phyloP scores from a whole-genome alignment of 2,888 invertebrate genomes.

The Eulithis testata region DNA sequence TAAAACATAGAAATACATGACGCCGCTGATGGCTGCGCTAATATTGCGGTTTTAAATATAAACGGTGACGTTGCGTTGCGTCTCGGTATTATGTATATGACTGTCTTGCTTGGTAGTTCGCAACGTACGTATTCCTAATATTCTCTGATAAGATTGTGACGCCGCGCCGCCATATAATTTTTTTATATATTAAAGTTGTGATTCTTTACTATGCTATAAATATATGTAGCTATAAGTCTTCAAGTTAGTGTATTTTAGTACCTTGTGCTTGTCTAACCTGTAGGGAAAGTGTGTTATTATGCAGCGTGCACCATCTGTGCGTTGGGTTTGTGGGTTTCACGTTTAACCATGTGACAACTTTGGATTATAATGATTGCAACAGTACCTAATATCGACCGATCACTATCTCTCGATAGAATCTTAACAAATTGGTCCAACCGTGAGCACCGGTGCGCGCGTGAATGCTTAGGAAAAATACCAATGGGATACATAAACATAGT shows the following conservation, averaged over 20 bases:
- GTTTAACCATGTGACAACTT: not conserved
- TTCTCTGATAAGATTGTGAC: no score
- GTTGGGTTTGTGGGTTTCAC: not conserved
- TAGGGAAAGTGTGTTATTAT: no score
- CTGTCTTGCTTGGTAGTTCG: not conserved
- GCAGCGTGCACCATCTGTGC: not conserved
- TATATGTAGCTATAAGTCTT: no score
- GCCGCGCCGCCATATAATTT: no score
- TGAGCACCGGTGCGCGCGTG: conserved; percentile 64
- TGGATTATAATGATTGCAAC: not conserved
- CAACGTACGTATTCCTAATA: not conserved
- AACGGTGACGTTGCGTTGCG: conserved; percentile 37
- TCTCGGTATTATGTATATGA: conserved; percentile 25
- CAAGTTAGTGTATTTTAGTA: no score
- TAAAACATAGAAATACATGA: conserved; percentile 35
- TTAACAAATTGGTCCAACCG: conserved; percentile 67
- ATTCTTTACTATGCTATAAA: no score
- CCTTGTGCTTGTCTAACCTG: no score
- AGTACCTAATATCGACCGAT: conserved; percentile 12
- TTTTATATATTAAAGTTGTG: no score
- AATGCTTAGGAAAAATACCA: conserved; percentile 73
- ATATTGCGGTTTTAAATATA: conserved; percentile 25
- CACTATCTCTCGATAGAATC: conserved; percentile 54
- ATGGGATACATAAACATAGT: conserved; percentile 76
- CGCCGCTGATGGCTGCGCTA: conserved; percentile 24